These are phyloP conservation scores for Elephantulus edwardii DNA, from an alignment of 2,113 vertebrate genomes.

Conservation along the genomic window DNA sequence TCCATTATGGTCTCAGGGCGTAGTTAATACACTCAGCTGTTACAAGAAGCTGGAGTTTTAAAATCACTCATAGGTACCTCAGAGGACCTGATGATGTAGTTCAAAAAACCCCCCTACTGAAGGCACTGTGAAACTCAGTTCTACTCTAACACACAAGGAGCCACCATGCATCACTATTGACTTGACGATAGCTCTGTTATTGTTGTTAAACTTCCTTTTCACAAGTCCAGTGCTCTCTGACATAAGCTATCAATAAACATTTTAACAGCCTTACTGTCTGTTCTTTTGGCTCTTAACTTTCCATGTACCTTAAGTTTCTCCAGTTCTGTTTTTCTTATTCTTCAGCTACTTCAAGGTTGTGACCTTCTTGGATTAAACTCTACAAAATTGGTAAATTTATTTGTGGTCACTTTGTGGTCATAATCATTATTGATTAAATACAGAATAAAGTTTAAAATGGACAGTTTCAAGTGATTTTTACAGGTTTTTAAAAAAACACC, in stretches of 20 bases:
- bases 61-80: neutral
- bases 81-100: neutral
- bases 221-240: neutral
- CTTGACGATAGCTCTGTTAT: neutral
- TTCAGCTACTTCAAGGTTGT: neutral
- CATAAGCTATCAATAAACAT: neutral
- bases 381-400: neutral
- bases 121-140: neutral
- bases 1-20: too few relatives aligned
- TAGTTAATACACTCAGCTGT: neutral
- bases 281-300: neutral
- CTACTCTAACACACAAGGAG: neutral
- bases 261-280: neutral
- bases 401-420: constrained; percentile 25
- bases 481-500: constrained; percentile 4
- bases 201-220: neutral
- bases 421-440: neutral
- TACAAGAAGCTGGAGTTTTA: neutral
- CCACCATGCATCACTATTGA: neutral
- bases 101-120: neutral
- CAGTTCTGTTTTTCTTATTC: neutral
- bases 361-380: constrained; percentile 21
- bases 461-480: constrained; percentile 31
- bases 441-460: neutral
- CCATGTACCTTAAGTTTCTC: constrained; percentile 10